These are phyloP conservation scores for Clitarchus hookeri DNA, from an alignment of 2,888 invertebrate genomes.

Conservation along the genomic window DNA sequence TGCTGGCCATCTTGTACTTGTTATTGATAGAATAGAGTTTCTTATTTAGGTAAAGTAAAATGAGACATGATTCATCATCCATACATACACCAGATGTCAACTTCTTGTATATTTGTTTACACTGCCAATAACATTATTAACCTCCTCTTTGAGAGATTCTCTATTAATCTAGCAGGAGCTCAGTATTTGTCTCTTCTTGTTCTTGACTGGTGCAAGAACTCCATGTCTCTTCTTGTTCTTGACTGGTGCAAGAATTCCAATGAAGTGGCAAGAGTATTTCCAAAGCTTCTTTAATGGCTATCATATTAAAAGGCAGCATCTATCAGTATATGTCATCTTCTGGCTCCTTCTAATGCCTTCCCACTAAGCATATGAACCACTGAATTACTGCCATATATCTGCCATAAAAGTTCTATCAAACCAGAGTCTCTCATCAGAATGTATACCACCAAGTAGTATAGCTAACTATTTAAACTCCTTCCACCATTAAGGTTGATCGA, in stretches of 20 bases:
- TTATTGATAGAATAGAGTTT: background rate
- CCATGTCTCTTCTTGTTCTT: too few species aligned
- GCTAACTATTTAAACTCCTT: background rate
- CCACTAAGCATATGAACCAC: slow-evolving; percentile 6
- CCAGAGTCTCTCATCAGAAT: background rate
- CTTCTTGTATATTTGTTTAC: background rate
- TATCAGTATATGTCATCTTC: background rate
- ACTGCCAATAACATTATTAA: background rate
- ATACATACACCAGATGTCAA: background rate
- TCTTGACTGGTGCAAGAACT: background rate
- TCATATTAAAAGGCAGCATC: background rate
- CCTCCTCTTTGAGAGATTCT: background rate
- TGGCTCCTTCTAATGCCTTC: background rate
- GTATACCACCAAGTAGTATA: background rate
- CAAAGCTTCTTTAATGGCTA: background rate
- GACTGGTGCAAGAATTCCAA: too few species aligned
- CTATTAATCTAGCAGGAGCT: background rate
- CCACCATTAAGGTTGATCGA: slow-evolving; percentile 11
- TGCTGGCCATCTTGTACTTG: background rate
- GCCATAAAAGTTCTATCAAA: background rate
- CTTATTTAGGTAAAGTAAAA: background rate
- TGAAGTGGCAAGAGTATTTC: background rate
- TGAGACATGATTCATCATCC: background rate
- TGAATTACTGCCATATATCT: background rate
- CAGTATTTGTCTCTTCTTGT: background rate